A percentile compares a stretch with the other conserved stretches of the same genome.
Conservation (phyloP, 2,888 invertebrate genomes). For the Trichogramma dendrolimi region DNA sequence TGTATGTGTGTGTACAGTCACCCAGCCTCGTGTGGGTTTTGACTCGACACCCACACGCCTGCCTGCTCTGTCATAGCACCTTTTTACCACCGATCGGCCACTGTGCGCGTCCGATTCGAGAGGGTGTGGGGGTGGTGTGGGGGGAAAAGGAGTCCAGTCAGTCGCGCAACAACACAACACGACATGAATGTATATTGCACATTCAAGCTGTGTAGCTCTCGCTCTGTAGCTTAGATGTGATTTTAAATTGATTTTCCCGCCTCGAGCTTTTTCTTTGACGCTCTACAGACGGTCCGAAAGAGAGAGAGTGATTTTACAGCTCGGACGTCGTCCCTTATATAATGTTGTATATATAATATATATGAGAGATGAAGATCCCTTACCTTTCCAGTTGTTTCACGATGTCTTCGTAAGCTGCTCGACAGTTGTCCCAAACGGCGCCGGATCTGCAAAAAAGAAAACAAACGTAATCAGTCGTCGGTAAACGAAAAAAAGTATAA, state of each 20-base stretch:
- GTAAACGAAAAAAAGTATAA: slow-evolving; percentile 2
- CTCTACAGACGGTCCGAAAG: no score
- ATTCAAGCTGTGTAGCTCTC: not conserved
- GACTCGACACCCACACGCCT: slow-evolving; percentile 29
- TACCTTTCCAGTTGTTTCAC: slow-evolving; percentile 93
- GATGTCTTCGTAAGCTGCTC: slow-evolving; percentile 91
- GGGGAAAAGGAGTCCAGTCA: no score
- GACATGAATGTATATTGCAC: no score
- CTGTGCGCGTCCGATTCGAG: not conserved
- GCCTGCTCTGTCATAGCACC: not conserved
- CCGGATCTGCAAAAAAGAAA: slow-evolving; percentile 42
- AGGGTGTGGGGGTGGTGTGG: not conserved
- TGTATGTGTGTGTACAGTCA: slow-evolving; percentile 10
- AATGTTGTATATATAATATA: no score
- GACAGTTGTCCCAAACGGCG: slow-evolving; percentile 86
- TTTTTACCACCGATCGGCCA: not conserved
- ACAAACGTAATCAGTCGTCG: not conserved
- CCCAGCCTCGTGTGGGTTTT: slow-evolving; percentile 21
- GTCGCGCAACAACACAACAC: no score
- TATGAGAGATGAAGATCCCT: slow-evolving; percentile 42
- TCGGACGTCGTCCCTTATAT: no score
- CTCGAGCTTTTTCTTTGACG: not conserved
- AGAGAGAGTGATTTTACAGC: no score
- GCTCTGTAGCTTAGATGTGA: not conserved
- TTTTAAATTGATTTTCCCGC: not conserved